A percentile compares a stretch with the other conserved stretches of the same genome.
These are phyloP conservation scores for Tarsius wallacei DNA, from an alignment of 2,797 vertebrate species.

Conservation along the genomic window DNA sequence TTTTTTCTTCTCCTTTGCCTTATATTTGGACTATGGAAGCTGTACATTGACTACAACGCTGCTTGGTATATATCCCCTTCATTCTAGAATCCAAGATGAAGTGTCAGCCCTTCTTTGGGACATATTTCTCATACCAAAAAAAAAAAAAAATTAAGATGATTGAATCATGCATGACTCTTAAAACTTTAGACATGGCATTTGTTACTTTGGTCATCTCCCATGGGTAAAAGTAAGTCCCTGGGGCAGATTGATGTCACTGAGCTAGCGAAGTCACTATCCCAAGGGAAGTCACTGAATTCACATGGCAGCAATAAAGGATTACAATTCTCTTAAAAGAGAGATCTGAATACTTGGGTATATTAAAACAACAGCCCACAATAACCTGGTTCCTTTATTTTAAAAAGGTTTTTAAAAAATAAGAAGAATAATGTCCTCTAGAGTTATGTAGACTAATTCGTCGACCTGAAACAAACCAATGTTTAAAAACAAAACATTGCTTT, in stretches of 20 bases:
- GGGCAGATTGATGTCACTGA: not conserved
- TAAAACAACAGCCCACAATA: not conserved
- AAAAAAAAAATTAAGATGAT: not conserved
- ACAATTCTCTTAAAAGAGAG: not conserved
- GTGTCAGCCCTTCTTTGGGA: not conserved
- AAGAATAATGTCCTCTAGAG: not conserved
- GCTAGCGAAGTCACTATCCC: not conserved
- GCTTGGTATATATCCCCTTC: not conserved
- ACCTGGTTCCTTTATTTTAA: not conserved
- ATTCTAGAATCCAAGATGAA: not conserved
- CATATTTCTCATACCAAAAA: not conserved
- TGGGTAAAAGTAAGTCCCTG: not conserved
- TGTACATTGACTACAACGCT: not conserved
- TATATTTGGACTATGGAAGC: not conserved
- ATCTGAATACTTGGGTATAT: not conserved
- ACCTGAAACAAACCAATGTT: constrained; percentile 42
- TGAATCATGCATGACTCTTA: not conserved
- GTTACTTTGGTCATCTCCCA: not conserved
- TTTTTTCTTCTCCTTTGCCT: constrained; percentile 38
- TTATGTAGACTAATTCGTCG: not conserved
- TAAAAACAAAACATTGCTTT: constrained; percentile 63
- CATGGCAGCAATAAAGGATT: not conserved
- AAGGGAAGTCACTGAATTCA: not conserved
- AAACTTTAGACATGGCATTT: not conserved
- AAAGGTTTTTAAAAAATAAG: constrained; percentile 22